phyloP scores from a whole-genome alignment of 2,113 vertebrate species.

The Chloebia gouldiae region DNA sequence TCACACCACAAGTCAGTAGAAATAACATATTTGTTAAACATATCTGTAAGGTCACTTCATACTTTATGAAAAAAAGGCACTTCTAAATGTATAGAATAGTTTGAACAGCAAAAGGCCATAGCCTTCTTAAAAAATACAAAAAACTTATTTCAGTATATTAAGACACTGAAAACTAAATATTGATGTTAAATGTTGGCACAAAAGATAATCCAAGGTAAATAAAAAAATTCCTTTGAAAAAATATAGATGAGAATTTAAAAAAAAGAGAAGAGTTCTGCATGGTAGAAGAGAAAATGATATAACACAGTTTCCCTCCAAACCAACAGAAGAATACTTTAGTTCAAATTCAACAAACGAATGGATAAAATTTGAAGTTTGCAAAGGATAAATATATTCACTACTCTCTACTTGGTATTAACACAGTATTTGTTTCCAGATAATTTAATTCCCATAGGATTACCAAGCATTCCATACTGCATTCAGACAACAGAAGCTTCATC shows the following conservation, averaged over 20 bases:
- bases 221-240: not conserved
- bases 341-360: not conserved
- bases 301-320: not conserved
- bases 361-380: not conserved
- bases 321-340: not conserved
- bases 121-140: not conserved
- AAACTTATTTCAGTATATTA: not conserved
- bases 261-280: not conserved
- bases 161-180: not conserved
- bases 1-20: not conserved
- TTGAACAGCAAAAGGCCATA: not conserved
- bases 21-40: not conserved
- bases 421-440: not conserved
- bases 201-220: not conserved
- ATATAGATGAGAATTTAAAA: not conserved
- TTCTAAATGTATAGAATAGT: not conserved
- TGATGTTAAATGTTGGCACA: not conserved
- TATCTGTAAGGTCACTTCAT: not conserved
- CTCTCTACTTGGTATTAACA: not conserved
- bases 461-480: not conserved
- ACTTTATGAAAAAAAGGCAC: not conserved
- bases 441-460: not conserved
- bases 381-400: not conserved
- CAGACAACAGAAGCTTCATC: not conserved
- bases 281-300: not conserved